Conservation (phyloP, 1,140 invertebrate genomes). For the Scaptomyza pallida region DNA sequence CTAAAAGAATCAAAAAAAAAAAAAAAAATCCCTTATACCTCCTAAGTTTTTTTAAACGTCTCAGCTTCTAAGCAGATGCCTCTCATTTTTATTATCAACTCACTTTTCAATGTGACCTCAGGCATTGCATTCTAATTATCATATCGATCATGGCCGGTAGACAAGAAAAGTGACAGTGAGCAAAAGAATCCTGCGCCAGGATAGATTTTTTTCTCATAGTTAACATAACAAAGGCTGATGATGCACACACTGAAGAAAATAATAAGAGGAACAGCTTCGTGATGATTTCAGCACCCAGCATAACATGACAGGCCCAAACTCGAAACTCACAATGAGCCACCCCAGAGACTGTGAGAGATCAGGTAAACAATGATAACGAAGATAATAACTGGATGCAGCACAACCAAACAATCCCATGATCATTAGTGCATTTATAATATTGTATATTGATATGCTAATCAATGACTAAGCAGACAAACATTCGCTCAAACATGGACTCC, state of each 20-base stretch:
- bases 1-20: too few species aligned
- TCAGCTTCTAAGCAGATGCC: constrained; percentile 46
- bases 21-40: too few species aligned
- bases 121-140: constrained; percentile 77
- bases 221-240: constrained; percentile 81
- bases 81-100: constrained; percentile 37
- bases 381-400: constrained; percentile 7
- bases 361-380: constrained; percentile 27
- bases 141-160: constrained; percentile 64
- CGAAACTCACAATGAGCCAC: constrained; percentile 36
- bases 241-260: constrained; percentile 42
- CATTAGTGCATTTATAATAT: constrained; percentile 74
- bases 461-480: constrained; percentile 35
- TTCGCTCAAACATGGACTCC: background rate
- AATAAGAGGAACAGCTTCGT: constrained; percentile 47
- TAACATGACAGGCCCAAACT: constrained; percentile 36
- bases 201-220: constrained; percentile 77
- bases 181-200: constrained; percentile 32
- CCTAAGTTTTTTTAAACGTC: background rate
- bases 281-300: constrained; percentile 80
- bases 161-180: constrained; percentile 62
- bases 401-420: constrained; percentile 71
- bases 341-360: constrained; percentile 45
- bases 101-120: constrained; percentile 42
- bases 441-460: constrained; percentile 78